phyloP scores from a whole-genome alignment of 2,113 vertebrate species.

The Macroglossus sobrinus region DNA sequence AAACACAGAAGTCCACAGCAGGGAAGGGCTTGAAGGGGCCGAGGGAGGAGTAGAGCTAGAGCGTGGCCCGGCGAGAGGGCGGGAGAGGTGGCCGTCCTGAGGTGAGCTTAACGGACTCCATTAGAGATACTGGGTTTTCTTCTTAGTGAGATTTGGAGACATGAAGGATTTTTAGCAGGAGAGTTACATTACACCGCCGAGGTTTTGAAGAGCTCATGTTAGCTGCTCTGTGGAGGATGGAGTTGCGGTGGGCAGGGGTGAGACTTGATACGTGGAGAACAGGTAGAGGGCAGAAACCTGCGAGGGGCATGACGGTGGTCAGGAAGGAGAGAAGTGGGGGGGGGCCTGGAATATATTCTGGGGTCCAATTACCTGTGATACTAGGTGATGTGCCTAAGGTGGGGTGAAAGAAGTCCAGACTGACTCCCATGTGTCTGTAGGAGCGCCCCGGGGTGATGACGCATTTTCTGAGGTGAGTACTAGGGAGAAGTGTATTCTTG shows the following conservation, averaged over 20 bases:
- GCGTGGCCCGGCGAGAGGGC: rapidly evolving
- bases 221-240: neutral
- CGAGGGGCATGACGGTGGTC: neutral
- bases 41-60: neutral
- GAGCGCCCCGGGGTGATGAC: neutral
- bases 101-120: no score
- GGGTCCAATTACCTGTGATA: neutral
- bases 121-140: neutral
- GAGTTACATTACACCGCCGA: neutral
- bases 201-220: neutral
- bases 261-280: neutral
- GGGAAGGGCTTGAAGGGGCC: neutral
- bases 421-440: neutral
- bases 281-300: neutral
- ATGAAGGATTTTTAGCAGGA: neutral
- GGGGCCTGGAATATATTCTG: neutral
- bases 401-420: no score
- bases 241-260: no score
- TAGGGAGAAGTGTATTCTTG: neutral
- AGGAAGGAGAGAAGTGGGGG: neutral
- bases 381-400: no score
- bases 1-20: no score
- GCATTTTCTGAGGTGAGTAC: neutral
- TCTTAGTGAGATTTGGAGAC: neutral
- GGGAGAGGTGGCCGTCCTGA: neutral